These are phyloP conservation scores for Neoniphon sammara DNA, from an alignment of 2,797 vertebrate species.

Conservation along the genomic window DNA sequence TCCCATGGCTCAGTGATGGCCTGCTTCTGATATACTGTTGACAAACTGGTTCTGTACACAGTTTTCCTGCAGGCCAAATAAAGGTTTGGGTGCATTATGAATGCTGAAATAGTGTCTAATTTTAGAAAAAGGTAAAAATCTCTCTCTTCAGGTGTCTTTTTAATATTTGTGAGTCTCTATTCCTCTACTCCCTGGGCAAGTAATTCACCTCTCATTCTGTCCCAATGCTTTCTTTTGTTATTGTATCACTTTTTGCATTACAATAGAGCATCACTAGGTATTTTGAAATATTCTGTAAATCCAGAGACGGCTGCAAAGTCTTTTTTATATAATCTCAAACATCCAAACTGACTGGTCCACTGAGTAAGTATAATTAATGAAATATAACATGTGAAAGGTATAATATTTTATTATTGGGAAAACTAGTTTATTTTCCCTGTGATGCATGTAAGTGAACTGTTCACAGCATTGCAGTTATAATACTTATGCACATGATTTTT, in stretches of 20 bases:
- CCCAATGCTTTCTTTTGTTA: not conserved
- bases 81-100: not conserved
- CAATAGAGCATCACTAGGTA: not conserved
- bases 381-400: too few species aligned
- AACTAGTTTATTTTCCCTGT: not conserved
- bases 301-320: not conserved
- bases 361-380: not conserved
- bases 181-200: not conserved
- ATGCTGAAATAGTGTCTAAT: not conserved
- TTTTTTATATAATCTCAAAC: not conserved
- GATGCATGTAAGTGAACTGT: not conserved
- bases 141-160: not conserved
- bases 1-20: not conserved
- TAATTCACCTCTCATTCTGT: not conserved
- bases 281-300: not conserved
- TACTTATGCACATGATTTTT: too few species aligned
- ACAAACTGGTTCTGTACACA: not conserved
- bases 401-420: not conserved
- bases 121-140: not conserved
- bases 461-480: too few species aligned
- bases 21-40: not conserved
- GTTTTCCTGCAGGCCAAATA: conserved; percentile 8
- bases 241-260: not conserved
- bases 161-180: not conserved
- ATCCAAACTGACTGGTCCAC: not conserved